These are phyloP conservation scores for Gyps fulvus DNA, from an alignment of 2,113 vertebrate species.

Conservation along the genomic window DNA sequence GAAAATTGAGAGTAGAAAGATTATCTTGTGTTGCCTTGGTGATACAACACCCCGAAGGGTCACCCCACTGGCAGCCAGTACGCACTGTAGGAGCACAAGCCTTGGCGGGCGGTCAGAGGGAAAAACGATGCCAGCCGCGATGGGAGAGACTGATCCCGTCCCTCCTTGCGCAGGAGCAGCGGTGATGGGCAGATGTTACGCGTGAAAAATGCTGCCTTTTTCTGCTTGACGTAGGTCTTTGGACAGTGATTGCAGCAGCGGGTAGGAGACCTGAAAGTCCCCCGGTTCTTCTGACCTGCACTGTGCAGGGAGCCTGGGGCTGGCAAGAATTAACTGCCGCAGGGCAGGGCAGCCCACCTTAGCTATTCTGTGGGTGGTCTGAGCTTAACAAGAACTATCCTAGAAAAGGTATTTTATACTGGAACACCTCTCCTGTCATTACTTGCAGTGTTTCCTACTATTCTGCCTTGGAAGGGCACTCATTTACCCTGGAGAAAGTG, in stretches of 20 bases:
- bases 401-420: too few species aligned
- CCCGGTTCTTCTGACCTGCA: background rate
- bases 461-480: background rate
- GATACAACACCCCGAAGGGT: background rate
- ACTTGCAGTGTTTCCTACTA: too few species aligned
- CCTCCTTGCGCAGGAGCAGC: background rate
- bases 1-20: background rate
- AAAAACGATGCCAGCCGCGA: background rate
- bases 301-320: background rate
- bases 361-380: background rate
- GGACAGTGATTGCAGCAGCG: background rate
- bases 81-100: background rate
- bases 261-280: too few species aligned
- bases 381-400: background rate
- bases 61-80: background rate
- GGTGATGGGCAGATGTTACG: fast-evolving
- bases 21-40: background rate
- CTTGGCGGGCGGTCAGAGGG: background rate
- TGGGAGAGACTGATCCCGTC: background rate
- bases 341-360: background rate
- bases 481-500: background rate
- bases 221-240: background rate
- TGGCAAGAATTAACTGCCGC: background rate
- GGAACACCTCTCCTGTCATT: background rate
- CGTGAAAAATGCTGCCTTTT: fast-evolving